These are phyloP conservation scores for Pilophorus perplexus DNA, from an alignment of 2,888 invertebrate species.

Conservation along the genomic window DNA sequence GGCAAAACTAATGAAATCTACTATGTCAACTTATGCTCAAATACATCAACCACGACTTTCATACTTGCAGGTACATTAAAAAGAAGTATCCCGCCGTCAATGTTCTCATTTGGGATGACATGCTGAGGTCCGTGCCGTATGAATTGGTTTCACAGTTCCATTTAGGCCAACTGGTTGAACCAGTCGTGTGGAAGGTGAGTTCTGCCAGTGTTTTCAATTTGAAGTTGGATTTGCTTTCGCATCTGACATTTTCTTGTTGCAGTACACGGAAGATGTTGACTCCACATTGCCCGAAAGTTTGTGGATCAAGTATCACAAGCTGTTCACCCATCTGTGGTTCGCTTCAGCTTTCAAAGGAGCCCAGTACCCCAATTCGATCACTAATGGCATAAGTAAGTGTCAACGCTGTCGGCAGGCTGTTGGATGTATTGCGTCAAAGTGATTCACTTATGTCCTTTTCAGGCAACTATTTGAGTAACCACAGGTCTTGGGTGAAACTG, in stretches of 20 bases:
- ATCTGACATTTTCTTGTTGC: background rate
- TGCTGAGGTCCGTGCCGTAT: constrained; percentile 62
- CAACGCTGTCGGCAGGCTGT: too few relatives aligned
- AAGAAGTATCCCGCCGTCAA: constrained; percentile 56
- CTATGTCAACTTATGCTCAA: too few relatives aligned
- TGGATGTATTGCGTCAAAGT: too few relatives aligned
- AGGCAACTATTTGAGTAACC: constrained; percentile 67
- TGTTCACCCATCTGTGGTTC: constrained; percentile 72
- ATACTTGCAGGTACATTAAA: constrained; percentile 52
- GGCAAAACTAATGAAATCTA: background rate
- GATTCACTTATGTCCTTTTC: too few relatives aligned
- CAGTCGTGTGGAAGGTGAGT: constrained; percentile 65
- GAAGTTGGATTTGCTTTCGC: too few relatives aligned
- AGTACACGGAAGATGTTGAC: constrained; percentile 56
- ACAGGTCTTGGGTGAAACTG: constrained; percentile 67
- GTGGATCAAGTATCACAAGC: constrained; percentile 55
- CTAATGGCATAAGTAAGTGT: constrained; percentile 55
- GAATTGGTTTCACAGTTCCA: constrained; percentile 55
- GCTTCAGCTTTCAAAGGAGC: constrained; percentile 84
- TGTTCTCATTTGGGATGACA: constrained; percentile 79
- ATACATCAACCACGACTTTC: background rate
- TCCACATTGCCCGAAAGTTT: constrained; percentile 54
- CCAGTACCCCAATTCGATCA: constrained; percentile 57
- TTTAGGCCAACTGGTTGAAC: constrained; percentile 59
- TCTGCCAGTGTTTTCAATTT: too few relatives aligned